Conservation (phyloP, 2,797 vertebrate species). For the Gambusia yucatana region DNA sequence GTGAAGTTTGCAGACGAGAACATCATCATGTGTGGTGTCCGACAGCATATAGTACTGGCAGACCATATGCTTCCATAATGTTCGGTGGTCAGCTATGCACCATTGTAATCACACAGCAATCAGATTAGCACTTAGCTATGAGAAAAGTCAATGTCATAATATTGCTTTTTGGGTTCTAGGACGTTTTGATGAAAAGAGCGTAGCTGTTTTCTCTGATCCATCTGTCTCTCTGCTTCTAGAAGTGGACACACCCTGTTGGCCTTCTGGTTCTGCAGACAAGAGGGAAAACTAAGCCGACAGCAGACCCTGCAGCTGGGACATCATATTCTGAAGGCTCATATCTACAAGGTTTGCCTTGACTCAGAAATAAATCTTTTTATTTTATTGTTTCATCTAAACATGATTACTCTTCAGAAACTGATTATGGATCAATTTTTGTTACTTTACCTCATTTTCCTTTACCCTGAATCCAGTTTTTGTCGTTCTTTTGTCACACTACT, state of each 20-base stretch:
- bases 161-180: neutral
- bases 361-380: slow-evolving; percentile 4
- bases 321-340: slow-evolving; percentile 98
- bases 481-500: neutral
- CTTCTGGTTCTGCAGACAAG: slow-evolving; percentile 96
- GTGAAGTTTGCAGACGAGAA: neutral
- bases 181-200: neutral
- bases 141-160: neutral
- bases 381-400: neutral
- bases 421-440: neutral
- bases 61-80: neutral
- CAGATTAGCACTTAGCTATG: neutral
- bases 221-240: slow-evolving; percentile 69
- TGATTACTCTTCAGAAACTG: neutral
- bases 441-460: neutral
- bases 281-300: slow-evolving; percentile 92
- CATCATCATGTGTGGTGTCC: neutral
- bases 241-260: slow-evolving; percentile 96
- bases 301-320: slow-evolving; percentile 96
- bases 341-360: slow-evolving; percentile 88
- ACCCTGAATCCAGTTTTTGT: neutral
- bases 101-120: neutral
- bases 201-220: neutral
- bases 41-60: too few relatives aligned
- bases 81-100: neutral